Evolutionary conservation across 2,797 vertebrate species (phyloP), one percentile per base, ranked within the genome.

Genomic region (Vireo griseus): DNA sequence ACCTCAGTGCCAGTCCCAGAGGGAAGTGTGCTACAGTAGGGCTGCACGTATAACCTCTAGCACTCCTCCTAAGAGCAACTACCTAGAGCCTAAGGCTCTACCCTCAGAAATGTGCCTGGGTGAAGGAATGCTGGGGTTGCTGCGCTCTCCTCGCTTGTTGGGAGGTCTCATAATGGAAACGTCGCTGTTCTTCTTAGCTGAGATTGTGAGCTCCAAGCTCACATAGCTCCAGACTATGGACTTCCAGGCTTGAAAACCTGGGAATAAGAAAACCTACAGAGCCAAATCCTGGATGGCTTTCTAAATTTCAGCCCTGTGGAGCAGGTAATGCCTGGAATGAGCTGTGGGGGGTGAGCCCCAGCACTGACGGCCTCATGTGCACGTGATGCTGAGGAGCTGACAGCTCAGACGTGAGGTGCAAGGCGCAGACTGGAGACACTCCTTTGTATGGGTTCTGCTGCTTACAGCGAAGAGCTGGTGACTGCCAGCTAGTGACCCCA

Each of bases 91-190:
- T 42, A 42, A 42, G 61, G 31, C 37, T 80, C 17, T 51, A 9
- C 44, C 2, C 4, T 68, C 72, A 67, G 75, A 77, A 72, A 35
- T 0, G 1, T 40, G 76, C 37, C 48, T 44, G 44, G 7, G 6
- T 16, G 26, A 3, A 29, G 73, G 20, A 50, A 58, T 54, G 28
- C 22, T 26, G 62, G 19, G n/a, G 28, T 75, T 10, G 3, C 35
- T 21, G 24, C 0, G 0, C 29, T 66, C 51, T 71, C 52, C 72
- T 66, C 0, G 0, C 33, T 63, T 28, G 13, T 33, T 76, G 40
- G 26, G 11, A 18, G 29, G 47, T 67, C 61, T 82, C 33, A 14
- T 9, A 12, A 63, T 4, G 61, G 59, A 50, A 66, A 73, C 16
- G 39, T 28, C 0, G 0, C 12, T 80, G 52, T 16, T 12, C 9